Evolutionary conservation across 2,797 vertebrate species (phyloP).

Genomic region (Lepus oiostolus): DNA sequence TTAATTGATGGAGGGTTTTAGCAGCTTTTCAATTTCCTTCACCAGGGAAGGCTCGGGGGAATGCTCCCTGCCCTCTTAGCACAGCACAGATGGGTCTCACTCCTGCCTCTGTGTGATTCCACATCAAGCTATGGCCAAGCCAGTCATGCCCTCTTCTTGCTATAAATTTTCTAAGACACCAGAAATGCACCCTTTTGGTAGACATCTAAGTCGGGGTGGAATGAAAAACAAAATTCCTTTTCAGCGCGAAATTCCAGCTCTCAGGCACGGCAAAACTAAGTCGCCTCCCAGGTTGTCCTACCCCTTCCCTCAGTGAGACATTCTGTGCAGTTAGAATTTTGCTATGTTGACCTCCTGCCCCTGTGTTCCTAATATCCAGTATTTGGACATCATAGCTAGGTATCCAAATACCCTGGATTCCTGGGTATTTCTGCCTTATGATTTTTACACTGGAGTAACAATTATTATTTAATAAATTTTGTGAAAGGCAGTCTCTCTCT

Average conservation of each 20-base stretch:
- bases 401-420: neutral
- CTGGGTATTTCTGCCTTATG: neutral
- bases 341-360: neutral
- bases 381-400: neutral
- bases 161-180: neutral
- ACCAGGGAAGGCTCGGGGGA: constrained; percentile 80
- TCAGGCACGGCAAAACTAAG: neutral
- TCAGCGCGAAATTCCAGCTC: neutral
- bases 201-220: neutral
- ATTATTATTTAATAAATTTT: no score
- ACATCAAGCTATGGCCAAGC: constrained; percentile 17
- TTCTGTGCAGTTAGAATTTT: neutral
- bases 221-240: constrained; percentile 37
- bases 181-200: neutral
- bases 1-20: constrained; percentile 87
- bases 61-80: constrained; percentile 71
- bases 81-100: constrained; percentile 72
- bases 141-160: neutral
- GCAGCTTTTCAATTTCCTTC: constrained; percentile 84
- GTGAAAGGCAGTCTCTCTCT: no score
- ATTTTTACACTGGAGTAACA: neutral
- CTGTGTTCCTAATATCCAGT: neutral
- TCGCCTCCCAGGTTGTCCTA: neutral
- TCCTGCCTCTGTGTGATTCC: constrained; percentile 47
- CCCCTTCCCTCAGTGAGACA: neutral